Percentiles rank a stretch among this genome's conserved stretches.
phyloP scores from a whole-genome alignment of 2,888 invertebrate species.

The Idaea aversata region DNA sequence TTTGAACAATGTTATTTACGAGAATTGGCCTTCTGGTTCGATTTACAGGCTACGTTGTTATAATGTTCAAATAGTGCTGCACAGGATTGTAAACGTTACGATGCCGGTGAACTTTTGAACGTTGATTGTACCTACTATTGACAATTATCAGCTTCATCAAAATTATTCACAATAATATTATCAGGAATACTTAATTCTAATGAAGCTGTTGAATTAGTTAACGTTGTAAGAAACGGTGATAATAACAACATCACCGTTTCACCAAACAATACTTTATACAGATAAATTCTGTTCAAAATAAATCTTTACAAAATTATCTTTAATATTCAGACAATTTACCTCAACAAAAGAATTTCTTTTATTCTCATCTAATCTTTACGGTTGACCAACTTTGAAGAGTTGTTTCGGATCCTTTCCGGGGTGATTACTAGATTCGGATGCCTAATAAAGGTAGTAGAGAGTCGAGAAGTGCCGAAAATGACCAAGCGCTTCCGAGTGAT shows the following conservation, averaged over 20 bases:
- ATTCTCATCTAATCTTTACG: conserved; percentile 34
- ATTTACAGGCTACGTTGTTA: too few relatives aligned
- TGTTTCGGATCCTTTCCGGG: conserved; percentile 26
- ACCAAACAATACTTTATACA: background rate
- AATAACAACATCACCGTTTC: background rate
- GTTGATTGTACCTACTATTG: background rate
- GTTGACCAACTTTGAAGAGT: conserved; percentile 21
- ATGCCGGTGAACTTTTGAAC: too few relatives aligned
- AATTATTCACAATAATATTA: background rate
- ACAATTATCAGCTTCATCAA: background rate
- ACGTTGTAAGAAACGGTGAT: background rate
- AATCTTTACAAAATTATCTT: conserved; percentile 1
- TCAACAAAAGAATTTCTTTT: conserved; percentile 24
- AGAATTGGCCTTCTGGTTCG: too few relatives aligned
- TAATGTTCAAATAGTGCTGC: too few relatives aligned
- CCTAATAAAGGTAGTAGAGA: conserved; percentile 14
- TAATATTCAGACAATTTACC: conserved; percentile 2
- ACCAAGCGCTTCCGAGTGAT: background rate
- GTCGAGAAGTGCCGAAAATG: conserved; percentile 6
- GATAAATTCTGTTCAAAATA: background rate
- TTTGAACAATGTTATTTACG: too few relatives aligned
- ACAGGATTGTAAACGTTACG: too few relatives aligned
- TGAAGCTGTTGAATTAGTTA: background rate
- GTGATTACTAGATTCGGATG: conserved; percentile 24
- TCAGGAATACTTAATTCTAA: background rate